Base-by-base conservation (phyloP, 2,113 vertebrate genomes). In the Triplophysa rosa region DNA sequence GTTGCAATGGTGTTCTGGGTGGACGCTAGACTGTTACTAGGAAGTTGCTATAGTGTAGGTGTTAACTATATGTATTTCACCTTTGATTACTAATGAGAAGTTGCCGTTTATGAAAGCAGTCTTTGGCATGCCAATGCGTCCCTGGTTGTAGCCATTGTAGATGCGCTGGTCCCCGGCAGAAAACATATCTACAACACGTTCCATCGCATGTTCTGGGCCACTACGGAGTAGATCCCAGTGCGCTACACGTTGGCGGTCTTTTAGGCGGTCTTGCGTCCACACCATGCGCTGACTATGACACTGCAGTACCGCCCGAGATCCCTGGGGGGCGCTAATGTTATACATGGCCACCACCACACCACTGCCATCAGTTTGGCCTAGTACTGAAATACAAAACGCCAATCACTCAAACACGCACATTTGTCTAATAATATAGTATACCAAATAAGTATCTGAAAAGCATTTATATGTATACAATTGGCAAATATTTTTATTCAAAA, bases 241-340 rank as follows among this genome's bases (percentile, higher is more conserved):
- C n/a, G 96, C 92, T 64, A 98, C 97, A 0, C 96, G 93, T 86
- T 98, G 96, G 40, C 95, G 93, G 92, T 98, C 97, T 1, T 89
- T 92, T 14, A 96, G 86, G 0, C 91, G 89, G 87, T 98, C 97
- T 82, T 95, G 94, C 10, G 95, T 98, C 97, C 97, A 98, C 74
- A 98, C 93, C 94, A 98, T 98, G 66, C 96, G 95, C 9, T 93
- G 90, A 26, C 97, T 98, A 85, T 94, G 90, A 87, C 96, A 98
- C 78, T 94, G 93, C 82, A 98, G 92, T 45, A 95, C 86, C 0
- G 93, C 91, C 47, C 79, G 89, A 0, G 94, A 90, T 0, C 96
- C 95, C 0, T 89, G 82, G 0, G 82, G 81, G 2, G 94, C 92
- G 0, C 92, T 96, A 85, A 96, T 83, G 7, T 94, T 93, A 0